Percentiles rank a stretch among this genome's conserved stretches.
These are phyloP conservation scores for Trichacis sp. DNA, from an alignment of 2,888 invertebrate species.

Conservation along the genomic window DNA sequence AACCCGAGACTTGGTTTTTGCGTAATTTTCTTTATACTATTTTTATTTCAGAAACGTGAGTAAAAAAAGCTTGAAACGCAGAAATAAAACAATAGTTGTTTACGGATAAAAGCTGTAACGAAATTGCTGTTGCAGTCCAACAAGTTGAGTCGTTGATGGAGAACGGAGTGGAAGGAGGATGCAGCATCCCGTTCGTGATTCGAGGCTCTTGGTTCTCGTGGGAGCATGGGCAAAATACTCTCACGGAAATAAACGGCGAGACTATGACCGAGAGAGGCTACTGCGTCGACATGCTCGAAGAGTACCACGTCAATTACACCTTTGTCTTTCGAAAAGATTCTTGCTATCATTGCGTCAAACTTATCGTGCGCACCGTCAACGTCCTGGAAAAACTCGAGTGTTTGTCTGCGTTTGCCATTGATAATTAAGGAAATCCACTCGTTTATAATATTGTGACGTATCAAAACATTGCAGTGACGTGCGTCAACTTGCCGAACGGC, in stretches of 20 bases:
- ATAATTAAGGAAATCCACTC: too few relatives aligned
- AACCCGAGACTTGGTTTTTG: too few relatives aligned
- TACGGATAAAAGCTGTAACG: too few relatives aligned
- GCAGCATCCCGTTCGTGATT: constrained; percentile 82
- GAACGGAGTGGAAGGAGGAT: constrained; percentile 56
- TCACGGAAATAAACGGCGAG: constrained; percentile 85
- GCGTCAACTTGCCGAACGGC: constrained; percentile 77
- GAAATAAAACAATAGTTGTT: too few relatives aligned
- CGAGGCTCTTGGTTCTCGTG: constrained; percentile 93
- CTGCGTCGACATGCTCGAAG: constrained; percentile 80
- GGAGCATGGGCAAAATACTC: constrained; percentile 86
- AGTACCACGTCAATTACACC: constrained; percentile 85
- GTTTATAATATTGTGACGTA: too few relatives aligned
- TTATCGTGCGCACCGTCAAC: constrained; percentile 88
- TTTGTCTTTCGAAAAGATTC: constrained; percentile 79
- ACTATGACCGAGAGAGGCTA: constrained; percentile 82
- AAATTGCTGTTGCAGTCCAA: too few relatives aligned
- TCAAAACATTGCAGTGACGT: too few relatives aligned
- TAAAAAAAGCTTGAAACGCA: too few relatives aligned
- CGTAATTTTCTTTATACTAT: too few relatives aligned
- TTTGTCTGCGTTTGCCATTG: too few relatives aligned
- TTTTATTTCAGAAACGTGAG: too few relatives aligned
- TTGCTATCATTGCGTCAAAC: constrained; percentile 88
- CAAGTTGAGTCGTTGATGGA: too few relatives aligned
- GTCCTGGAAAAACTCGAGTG: constrained; percentile 90